Base-by-base conservation (phyloP, 2,113 vertebrate species). In the Apaloderma vittatum region DNA sequence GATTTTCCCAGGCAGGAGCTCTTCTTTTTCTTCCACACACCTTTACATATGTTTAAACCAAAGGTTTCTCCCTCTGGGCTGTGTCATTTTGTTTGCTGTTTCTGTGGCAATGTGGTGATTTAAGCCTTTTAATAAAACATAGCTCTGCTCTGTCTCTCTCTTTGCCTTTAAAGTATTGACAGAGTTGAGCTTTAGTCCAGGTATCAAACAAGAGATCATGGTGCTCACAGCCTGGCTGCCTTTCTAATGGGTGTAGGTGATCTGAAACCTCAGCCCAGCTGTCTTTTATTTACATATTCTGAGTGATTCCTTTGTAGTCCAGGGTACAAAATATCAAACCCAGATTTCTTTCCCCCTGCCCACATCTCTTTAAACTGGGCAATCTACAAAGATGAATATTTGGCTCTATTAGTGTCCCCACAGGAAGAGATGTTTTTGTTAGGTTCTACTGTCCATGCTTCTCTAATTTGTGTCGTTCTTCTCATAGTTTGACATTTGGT, bases 201-300 rank as follows among this genome's bases (percentile, higher is more conserved):
- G 71, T 95, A 93, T 75, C 88, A 84, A 91, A 85, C 17, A 65
- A 78, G 37, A 59, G 54, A 91, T 55, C 55, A 72, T 1, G 0
- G 67, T 40, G 37, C 72, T 96, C 2, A 0, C 40, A 54, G 32
- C 61, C 71, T 90, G 67, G 55, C 40, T 85, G 67, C 54, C 75
- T 80, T 88, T 92, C 78, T 82, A 34, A 80, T 72, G 66, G 72
- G 14, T 82, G 40, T 85, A 92, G 94, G 92, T 95, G 97, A 97
- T 66, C 51, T 58, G 80, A 96, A 94, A 97, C 76, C 74, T 93
- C 83, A 90, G 24, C 32, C 57, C 88, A 93, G 90, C 74, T 94
- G 90, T 49, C 71, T 95, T 95, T 86, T 87, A 93, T 96, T 93
- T 96, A 49, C 86, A 71, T 57, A 62, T 83, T 61, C 11, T 1